phyloP scores from a whole-genome alignment of 2,888 invertebrate genomes.

The Eudemis profundana region DNA sequence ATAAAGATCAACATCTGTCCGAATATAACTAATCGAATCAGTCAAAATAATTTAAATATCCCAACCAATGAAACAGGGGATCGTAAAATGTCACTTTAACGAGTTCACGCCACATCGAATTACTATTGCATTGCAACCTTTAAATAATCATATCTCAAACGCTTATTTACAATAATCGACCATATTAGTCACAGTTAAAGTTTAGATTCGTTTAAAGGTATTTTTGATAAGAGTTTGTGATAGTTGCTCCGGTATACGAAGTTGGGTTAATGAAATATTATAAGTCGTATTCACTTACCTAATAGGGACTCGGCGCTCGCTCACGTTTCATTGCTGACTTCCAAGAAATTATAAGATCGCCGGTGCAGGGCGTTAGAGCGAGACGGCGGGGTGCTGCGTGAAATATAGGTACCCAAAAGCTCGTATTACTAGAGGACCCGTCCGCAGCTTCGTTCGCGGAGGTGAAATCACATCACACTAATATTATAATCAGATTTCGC shows the following conservation, averaged over 20 bases:
- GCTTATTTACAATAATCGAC: background rate
- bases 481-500: too few species aligned
- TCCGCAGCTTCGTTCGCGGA: too few species aligned
- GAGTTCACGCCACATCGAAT: constrained; percentile 10
- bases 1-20: background rate
- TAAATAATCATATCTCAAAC: background rate
- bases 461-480: too few species aligned
- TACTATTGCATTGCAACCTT: background rate
- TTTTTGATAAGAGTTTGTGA: background rate
- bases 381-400: background rate
- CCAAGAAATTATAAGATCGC: constrained; percentile 9
- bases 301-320: constrained; percentile 21
- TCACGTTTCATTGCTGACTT: constrained; percentile 5
- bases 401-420: background rate
- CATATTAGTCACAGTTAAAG: background rate
- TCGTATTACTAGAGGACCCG: background rate
- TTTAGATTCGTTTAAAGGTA: background rate
- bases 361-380: background rate
- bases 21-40: constrained; percentile 4
- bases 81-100: constrained; percentile 7
- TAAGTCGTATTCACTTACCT: constrained; percentile 36
- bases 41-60: constrained; percentile 17
- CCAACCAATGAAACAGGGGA: constrained; percentile 7
- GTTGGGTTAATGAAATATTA: constrained; percentile 38
- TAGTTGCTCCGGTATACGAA: background rate